Percentiles rank a stretch among this genome's conserved stretches.
These are phyloP conservation scores for Stenotaenia linearis DNA, from an alignment of 2,888 invertebrate genomes.

Conservation along the genomic window DNA sequence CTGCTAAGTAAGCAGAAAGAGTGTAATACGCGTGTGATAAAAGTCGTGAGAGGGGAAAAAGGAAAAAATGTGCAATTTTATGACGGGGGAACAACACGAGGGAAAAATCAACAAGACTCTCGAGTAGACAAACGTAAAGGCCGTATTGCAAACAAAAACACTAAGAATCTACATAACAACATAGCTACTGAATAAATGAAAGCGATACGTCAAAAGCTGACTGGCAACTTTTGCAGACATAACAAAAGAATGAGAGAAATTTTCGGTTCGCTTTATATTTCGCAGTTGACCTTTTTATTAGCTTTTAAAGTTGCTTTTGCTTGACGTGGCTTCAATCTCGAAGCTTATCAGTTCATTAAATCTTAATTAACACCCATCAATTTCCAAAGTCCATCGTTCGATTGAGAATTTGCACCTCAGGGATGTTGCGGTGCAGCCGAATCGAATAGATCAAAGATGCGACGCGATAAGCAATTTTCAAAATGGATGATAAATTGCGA, in stretches of 20 bases:
- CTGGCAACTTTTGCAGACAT: not conserved
- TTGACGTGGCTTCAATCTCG: not conserved
- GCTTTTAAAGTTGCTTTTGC: not conserved
- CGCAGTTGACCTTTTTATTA: not conserved
- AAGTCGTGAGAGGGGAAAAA: not conserved
- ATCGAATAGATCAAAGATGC: not conserved
- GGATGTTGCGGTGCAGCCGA: not conserved
- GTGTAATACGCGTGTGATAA: not conserved
- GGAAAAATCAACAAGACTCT: constrained; percentile 14
- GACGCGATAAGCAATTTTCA: not conserved
- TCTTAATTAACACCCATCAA: constrained; percentile 14
- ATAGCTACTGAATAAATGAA: constrained; percentile 5
- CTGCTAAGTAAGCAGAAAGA: constrained; percentile 5
- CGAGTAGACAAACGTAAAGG: not conserved
- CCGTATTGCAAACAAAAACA: not conserved
- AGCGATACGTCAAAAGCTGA: not conserved
- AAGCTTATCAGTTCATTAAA: not conserved
- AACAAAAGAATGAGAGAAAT: not conserved
- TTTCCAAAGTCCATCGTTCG: not conserved
- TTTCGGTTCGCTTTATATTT: not conserved
- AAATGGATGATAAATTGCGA: not conserved
- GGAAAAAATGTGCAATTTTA: not conserved
- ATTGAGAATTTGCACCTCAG: not conserved
- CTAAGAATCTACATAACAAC: not conserved
- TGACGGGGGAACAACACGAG: constrained; percentile 4